These are phyloP conservation scores for Romanogobio albipinnatus DNA, from an alignment of 2,113 vertebrate species.

Conservation along the genomic window DNA sequence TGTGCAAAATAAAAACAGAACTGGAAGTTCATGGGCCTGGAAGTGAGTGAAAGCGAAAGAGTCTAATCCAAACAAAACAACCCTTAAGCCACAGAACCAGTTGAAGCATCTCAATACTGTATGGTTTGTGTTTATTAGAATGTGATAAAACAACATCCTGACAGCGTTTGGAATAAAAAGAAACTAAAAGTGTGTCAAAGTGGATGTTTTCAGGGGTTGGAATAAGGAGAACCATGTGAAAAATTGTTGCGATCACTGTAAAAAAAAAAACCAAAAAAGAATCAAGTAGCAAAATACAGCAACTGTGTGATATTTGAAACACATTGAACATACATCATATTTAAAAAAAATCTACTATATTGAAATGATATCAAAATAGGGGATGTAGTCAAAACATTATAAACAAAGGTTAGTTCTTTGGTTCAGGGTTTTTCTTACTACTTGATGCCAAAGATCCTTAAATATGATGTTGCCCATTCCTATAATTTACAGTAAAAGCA, in stretches of 20 bases:
- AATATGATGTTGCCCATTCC: background rate
- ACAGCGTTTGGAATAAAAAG: constrained; percentile 39
- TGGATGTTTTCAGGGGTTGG: constrained; percentile 22
- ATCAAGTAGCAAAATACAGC: background rate
- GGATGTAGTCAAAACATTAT: background rate
- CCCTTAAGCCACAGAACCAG: background rate
- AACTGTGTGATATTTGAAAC: background rate
- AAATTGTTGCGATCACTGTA: constrained; percentile 6
- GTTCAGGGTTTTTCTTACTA: background rate
- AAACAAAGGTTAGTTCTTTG: background rate
- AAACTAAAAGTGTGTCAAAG: constrained; percentile 16
- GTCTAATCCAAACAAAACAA: constrained; percentile 15
- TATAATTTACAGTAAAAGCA: background rate
- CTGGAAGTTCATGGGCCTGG: background rate
- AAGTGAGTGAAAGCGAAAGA: constrained; percentile 9
- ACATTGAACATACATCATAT: no score
- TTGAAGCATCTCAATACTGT: constrained; percentile 1
- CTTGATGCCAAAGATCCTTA: background rate
- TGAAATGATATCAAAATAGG: background rate
- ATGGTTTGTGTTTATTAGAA: background rate
- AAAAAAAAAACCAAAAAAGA: constrained; percentile 16
- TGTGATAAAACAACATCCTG: constrained; percentile 10
- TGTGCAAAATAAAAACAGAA: background rate
- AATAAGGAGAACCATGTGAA: constrained; percentile 40
- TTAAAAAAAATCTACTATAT: background rate